A percentile compares a stretch with the other conserved stretches of the same genome.
These are phyloP conservation scores for Nasonovia ribisnigri DNA, from an alignment of 2,888 invertebrate genomes.

Conservation along the genomic window DNA sequence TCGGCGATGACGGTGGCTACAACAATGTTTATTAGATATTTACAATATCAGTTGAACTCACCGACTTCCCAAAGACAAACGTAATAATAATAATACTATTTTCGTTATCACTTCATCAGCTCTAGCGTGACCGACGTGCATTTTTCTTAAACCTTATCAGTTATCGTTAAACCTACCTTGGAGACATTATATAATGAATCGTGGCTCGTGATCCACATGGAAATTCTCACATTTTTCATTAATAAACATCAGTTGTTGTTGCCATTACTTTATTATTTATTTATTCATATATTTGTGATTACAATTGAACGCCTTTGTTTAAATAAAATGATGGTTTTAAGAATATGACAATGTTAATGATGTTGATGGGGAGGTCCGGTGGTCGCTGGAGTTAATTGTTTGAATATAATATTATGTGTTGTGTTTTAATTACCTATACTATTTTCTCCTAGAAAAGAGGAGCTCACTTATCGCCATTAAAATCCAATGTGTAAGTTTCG, in stretches of 20 bases:
- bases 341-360: not conserved
- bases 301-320: not conserved
- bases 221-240: not conserved
- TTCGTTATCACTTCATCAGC: not conserved
- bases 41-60: not conserved
- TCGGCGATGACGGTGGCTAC: not conserved
- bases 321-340: not conserved
- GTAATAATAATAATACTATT: not conserved
- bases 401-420: too few relatives aligned
- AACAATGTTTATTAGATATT: not conserved
- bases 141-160: not conserved
- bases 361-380: not conserved
- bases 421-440: too few relatives aligned
- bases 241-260: not conserved
- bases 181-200: not conserved
- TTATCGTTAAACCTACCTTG: not conserved
- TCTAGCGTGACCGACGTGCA: not conserved
- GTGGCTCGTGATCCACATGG: not conserved
- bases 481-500: too few relatives aligned
- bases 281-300: not conserved
- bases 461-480: too few relatives aligned
- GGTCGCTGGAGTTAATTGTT: too few relatives aligned
- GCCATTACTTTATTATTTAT: not conserved
- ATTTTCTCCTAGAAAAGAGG: too few relatives aligned
- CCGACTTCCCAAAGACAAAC: not conserved